A percentile compares a stretch with the other conserved stretches of the same genome.
phyloP scores from a whole-genome alignment of 92 coral and sea anemone species.

The Muricea muricata region DNA sequence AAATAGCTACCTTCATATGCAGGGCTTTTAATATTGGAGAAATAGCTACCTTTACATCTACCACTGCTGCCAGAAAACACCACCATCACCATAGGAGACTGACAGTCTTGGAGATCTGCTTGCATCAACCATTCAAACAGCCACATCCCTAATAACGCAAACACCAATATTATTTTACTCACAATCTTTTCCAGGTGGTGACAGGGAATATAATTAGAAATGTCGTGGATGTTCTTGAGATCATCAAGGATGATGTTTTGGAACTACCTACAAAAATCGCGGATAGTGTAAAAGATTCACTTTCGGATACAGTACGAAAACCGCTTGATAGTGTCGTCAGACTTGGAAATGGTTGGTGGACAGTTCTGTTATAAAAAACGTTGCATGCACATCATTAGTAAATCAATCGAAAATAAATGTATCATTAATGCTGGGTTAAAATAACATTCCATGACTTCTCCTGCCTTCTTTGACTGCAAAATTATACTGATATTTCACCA shows the following conservation, averaged over 20 bases:
- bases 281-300: not conserved
- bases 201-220: slow-evolving; percentile 44
- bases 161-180: not conserved
- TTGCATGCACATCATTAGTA: not conserved
- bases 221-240: slow-evolving; percentile 58
- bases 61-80: not conserved
- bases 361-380: not conserved
- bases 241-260: slow-evolving; percentile 47
- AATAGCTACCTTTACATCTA: not conserved
- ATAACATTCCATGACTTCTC: too few relatives aligned
- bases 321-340: slow-evolving; percentile 11
- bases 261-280: not conserved
- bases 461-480: too few relatives aligned
- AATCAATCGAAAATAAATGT: not conserved
- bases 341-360: slow-evolving; percentile 63
- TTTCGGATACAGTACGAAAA: not conserved
- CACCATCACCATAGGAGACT: not conserved
- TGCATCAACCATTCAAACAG: not conserved
- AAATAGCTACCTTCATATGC: too few relatives aligned
- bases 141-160: not conserved
- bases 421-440: too few relatives aligned
- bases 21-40: too few relatives aligned
- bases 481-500: too few relatives aligned
- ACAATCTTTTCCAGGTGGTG: slow-evolving; percentile 38
- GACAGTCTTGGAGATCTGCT: not conserved